These are phyloP conservation scores for Clavelina lepadiformis DNA, from an alignment of 23 tunicate species.

Conservation along the genomic window DNA sequence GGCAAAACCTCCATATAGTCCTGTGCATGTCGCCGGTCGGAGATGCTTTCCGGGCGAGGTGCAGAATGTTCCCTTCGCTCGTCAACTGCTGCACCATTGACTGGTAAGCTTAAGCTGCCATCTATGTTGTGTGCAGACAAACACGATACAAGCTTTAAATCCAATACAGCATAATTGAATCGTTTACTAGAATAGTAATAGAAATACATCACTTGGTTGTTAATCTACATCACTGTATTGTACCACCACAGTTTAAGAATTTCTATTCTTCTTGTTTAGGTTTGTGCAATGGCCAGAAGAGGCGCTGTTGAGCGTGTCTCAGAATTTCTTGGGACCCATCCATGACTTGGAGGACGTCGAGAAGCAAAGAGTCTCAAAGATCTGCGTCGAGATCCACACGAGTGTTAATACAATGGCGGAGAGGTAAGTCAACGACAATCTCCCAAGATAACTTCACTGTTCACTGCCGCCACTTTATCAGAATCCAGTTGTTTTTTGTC, in stretches of 20 bases:
- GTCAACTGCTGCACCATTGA: slow-evolving; percentile 99
- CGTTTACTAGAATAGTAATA: too few relatives aligned
- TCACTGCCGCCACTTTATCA: neutral
- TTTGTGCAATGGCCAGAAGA: slow-evolving; percentile 98
- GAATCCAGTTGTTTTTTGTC: too few relatives aligned
- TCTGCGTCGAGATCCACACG: slow-evolving; percentile 92
- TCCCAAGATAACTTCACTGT: neutral
- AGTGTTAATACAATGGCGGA: slow-evolving; percentile 92
- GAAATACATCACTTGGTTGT: too few relatives aligned
- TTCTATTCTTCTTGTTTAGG: slow-evolving; percentile 21
- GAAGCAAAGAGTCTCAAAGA: slow-evolving; percentile 61
- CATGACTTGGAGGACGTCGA: slow-evolving; percentile 72
- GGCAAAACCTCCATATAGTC: slow-evolving; percentile 92
- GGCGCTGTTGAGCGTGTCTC: slow-evolving; percentile 83
- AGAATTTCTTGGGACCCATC: slow-evolving; percentile 75
- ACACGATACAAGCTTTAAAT: too few relatives aligned
- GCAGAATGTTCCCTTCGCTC: slow-evolving; percentile 93
- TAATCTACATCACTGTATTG: too few relatives aligned
- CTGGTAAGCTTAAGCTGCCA: slow-evolving; percentile 38
- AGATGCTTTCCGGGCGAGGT: slow-evolving; percentile 87
- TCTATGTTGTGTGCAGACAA: too few relatives aligned
- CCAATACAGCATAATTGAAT: too few relatives aligned
- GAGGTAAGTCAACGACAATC: slow-evolving; percentile 19
- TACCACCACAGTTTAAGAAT: neutral
- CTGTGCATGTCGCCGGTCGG: slow-evolving; percentile 99